A percentile compares a stretch with the other conserved stretches of the same genome.
phyloP scores from a whole-genome alignment of 2,888 invertebrate species.

The Protula sp. region DNA sequence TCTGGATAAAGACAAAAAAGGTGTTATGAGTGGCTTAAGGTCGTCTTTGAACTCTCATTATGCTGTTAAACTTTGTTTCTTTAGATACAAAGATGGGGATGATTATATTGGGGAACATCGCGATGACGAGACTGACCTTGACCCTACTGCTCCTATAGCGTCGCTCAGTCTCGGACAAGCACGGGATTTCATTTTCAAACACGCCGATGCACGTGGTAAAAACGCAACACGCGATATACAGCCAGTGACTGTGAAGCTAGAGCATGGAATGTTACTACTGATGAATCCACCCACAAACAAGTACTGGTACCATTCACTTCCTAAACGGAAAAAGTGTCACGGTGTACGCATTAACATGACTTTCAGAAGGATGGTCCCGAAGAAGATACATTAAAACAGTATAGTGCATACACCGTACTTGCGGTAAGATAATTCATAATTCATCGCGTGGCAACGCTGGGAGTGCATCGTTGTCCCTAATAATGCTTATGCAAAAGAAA shows the following conservation, averaged over 20 bases:
- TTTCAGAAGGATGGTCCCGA: slow-evolving; percentile 60
- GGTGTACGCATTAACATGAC: slow-evolving; percentile 65
- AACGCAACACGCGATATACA: slow-evolving; percentile 46
- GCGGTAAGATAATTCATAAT: too few relatives aligned
- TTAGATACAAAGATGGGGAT: slow-evolving; percentile 66
- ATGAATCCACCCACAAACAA: slow-evolving; percentile 70
- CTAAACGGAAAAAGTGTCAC: slow-evolving; percentile 59
- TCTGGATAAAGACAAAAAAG: too few relatives aligned
- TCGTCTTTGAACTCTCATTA: too few relatives aligned
- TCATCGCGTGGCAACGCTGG: too few relatives aligned
- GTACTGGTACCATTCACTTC: slow-evolving; percentile 68
- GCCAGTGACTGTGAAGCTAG: slow-evolving; percentile 58
- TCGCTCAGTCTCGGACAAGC: slow-evolving; percentile 66
- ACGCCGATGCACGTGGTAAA: slow-evolving; percentile 51
- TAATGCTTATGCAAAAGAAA: too few relatives aligned
- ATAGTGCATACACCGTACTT: too few relatives aligned
- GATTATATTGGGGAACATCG: slow-evolving; percentile 70
- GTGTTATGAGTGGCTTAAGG: too few relatives aligned
- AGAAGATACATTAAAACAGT: too few relatives aligned
- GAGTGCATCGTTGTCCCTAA: too few relatives aligned
- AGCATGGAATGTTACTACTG: slow-evolving; percentile 64
- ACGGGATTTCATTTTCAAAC: slow-evolving; percentile 64
- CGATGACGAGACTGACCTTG: slow-evolving; percentile 67
- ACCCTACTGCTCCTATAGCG: slow-evolving; percentile 62
- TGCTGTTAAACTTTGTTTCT: too few relatives aligned